Percentiles rank a stretch among this genome's conserved stretches.
Evolutionary conservation across 2,113 vertebrate species (phyloP).

Genomic region (Chionomys nivalis): DNA sequence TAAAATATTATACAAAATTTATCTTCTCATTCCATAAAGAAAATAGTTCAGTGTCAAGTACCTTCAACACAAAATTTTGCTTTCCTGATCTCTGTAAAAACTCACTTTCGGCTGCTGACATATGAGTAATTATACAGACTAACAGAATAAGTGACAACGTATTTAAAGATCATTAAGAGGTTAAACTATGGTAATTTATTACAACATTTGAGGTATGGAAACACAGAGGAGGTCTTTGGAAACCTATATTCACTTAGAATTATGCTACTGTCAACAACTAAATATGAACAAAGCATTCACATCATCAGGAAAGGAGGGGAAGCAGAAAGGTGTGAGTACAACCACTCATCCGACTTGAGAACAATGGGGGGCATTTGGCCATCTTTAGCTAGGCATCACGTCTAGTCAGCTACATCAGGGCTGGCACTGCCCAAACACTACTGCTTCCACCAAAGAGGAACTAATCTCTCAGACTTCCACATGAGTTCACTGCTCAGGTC

Average conservation of each 20-base stretch:
- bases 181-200: not conserved
- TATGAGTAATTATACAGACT: not conserved
- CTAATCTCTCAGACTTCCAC: not conserved
- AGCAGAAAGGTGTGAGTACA: not conserved
- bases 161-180: not conserved
- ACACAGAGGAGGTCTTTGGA: slow-evolving; percentile 41
- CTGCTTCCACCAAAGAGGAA: not conserved
- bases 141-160: not conserved
- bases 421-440: not conserved
- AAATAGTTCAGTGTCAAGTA: not conserved
- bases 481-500: not conserved
- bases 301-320: not conserved
- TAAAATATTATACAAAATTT: slow-evolving; percentile 36
- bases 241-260: slow-evolving; percentile 9
- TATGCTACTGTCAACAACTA: slow-evolving; percentile 13
- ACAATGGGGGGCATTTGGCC: not conserved
- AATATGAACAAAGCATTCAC: not conserved
- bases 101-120: not conserved
- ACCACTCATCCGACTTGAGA: not conserved
- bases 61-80: not conserved
- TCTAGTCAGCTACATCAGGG: not conserved
- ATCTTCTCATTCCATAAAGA: not conserved
- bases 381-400: not conserved
- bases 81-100: slow-evolving; percentile 28
- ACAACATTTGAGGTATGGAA: not conserved